Evolutionary conservation across 1,140 invertebrate species (phyloP).

Genomic region (Pseudomyrmex pallidus): DNA sequence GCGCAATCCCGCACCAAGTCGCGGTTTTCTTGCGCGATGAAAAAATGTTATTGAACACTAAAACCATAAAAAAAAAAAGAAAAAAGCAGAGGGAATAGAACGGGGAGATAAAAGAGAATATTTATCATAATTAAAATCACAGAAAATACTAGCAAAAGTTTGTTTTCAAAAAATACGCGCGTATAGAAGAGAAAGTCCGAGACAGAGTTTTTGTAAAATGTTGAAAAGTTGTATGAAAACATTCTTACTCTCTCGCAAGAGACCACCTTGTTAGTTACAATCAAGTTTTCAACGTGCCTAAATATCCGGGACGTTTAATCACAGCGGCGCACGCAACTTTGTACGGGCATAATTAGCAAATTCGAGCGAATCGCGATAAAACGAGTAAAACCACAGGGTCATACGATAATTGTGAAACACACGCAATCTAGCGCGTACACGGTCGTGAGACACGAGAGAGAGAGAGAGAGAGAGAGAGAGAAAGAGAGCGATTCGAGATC

Average conservation of each 20-base stretch:
- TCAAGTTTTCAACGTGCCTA: constrained; percentile 4
- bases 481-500: background rate
- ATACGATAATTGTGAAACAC: background rate
- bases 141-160: too few species aligned
- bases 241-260: background rate
- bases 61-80: background rate
- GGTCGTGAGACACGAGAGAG: background rate
- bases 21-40: background rate
- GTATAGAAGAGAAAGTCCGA: too few species aligned
- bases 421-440: background rate
- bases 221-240: background rate
- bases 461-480: background rate
- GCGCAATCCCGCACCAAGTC: background rate
- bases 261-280: background rate
- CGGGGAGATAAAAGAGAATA: background rate
- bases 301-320: background rate
- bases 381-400: background rate
- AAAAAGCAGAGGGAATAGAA: background rate
- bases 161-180: too few species aligned
- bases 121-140: background rate
- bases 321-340: background rate
- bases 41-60: constrained; percentile 2
- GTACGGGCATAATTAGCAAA: background rate
- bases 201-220: too few species aligned
- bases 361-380: background rate